phyloP scores from a whole-genome alignment of 2,113 vertebrate species.

The Vulpes vulpes region DNA sequence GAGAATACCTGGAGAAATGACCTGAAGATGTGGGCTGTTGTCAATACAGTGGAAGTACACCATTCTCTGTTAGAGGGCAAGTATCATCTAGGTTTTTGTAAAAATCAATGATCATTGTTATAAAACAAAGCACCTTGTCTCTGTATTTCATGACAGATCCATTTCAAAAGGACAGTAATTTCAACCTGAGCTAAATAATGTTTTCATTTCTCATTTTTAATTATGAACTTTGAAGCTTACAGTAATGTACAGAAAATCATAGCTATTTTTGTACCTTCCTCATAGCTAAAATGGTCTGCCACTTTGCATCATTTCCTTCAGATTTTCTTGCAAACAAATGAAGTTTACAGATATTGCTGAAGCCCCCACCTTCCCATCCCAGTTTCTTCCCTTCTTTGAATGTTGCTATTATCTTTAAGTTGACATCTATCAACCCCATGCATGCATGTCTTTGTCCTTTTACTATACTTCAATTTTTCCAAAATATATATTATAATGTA shows the following conservation, averaged over 20 bases:
- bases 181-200: background rate
- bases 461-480: background rate
- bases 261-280: background rate
- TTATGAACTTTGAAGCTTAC: background rate
- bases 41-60: background rate
- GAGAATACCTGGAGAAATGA: background rate
- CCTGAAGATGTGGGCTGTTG: background rate
- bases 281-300: background rate
- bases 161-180: background rate
- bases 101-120: background rate
- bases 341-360: background rate
- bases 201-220: conserved; percentile 40
- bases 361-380: background rate
- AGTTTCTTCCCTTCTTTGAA: background rate
- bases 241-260: background rate
- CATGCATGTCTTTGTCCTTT: background rate
- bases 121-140: background rate
- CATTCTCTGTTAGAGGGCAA: background rate
- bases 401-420: background rate
- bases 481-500: background rate
- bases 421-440: background rate
- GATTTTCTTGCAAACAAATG: background rate
- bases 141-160: background rate
- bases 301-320: background rate
- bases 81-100: background rate